Evolutionary conservation across 2,113 vertebrate species (phyloP).

Genomic region (Sebastes fasciatus): DNA sequence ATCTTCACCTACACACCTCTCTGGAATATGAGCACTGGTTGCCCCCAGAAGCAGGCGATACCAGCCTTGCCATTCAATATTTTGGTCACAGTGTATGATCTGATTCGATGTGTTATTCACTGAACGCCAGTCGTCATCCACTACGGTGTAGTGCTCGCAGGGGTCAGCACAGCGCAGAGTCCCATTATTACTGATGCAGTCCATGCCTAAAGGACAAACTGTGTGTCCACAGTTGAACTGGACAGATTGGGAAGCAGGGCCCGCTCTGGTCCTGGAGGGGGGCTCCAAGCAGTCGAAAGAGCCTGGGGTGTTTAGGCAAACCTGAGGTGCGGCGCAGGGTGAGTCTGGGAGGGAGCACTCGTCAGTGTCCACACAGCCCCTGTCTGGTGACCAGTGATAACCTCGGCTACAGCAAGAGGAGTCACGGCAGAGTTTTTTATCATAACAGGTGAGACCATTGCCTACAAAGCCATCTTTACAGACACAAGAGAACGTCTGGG

Average conservation of each 20-base stretch:
- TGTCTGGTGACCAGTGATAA: constrained; percentile 63
- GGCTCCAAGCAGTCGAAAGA: constrained; percentile 55
- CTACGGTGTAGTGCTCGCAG: constrained; percentile 45
- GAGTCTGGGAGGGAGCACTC: constrained; percentile 63
- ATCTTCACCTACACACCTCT: constrained; percentile 25
- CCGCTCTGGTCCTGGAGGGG: not conserved
- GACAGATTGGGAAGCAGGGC: constrained; percentile 3
- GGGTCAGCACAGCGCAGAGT: constrained; percentile 54
- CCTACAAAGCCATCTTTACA: constrained; percentile 75
- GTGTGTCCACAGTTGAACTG: constrained; percentile 23
- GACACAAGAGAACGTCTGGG: constrained; percentile 42
- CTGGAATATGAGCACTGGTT: constrained; percentile 59
- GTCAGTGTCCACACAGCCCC: constrained; percentile 68
- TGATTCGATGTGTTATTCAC: not conserved
- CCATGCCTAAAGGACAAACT: constrained; percentile 50
- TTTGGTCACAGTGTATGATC: not conserved
- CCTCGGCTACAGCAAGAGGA: constrained; percentile 64
- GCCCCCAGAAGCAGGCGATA: constrained; percentile 60
- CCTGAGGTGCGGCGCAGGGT: constrained; percentile 34
- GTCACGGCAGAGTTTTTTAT: constrained; percentile 42
- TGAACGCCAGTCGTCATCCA: constrained; percentile 71
- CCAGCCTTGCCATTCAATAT: constrained; percentile 61
- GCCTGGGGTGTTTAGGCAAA: constrained; percentile 69
- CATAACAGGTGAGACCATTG: constrained; percentile 69
- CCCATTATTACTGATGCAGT: constrained; percentile 50